phyloP scores from a whole-genome alignment of 2,888 invertebrate species.

The Metopia argyrocephala region DNA sequence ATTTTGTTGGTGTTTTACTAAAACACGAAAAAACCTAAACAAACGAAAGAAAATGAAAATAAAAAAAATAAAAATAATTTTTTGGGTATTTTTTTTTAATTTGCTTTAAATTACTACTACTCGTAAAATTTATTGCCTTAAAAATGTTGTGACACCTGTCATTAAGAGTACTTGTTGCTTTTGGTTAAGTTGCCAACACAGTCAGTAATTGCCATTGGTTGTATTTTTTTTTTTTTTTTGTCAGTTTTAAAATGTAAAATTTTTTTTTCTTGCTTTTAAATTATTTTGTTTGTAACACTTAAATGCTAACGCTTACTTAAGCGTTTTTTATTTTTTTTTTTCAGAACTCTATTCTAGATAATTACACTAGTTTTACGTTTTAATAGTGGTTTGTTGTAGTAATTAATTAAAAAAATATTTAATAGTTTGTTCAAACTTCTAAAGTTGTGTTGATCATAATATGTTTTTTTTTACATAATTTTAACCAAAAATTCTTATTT shows the following conservation, averaged over 20 bases:
- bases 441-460: conserved; percentile 9
- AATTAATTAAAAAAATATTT: conserved; percentile 19
- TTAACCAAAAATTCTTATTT: no score
- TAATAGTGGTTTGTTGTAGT: conserved; percentile 22
- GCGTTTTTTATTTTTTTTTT: not conserved
- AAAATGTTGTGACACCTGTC: conserved; percentile 60
- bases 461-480: no score
- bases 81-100: conserved; percentile 50
- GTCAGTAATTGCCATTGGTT: not conserved
- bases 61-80: not conserved
- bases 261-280: not conserved
- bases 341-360: not conserved
- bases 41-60: not conserved
- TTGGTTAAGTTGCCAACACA: not conserved
- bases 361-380: conserved; percentile 33
- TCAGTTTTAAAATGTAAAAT: not conserved
- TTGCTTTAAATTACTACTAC: conserved; percentile 53
- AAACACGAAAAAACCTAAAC: not conserved
- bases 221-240: not conserved
- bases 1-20: not conserved
- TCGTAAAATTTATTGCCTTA: conserved; percentile 58
- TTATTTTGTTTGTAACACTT: conserved; percentile 35
- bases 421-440: not conserved
- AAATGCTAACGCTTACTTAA: not conserved
- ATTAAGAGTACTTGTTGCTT: conserved; percentile 21